Evolutionary conservation across 30 jellyfish, hydroid and myxozoan genomes (phyloP).

Genomic region (Hydractinia symbiolongicarpus): DNA sequence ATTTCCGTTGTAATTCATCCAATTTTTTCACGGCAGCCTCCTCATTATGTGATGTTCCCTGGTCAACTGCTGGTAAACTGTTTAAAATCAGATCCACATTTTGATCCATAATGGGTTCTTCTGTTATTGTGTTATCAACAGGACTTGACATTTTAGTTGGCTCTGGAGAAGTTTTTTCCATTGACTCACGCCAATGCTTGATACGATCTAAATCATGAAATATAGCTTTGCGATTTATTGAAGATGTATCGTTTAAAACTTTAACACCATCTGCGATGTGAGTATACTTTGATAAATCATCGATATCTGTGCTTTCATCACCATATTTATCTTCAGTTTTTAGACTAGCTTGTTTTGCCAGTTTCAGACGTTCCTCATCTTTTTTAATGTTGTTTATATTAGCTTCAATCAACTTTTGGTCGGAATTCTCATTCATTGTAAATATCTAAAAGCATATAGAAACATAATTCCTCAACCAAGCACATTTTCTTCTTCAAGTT

Average conservation of each 20-base stretch:
- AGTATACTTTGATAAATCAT: slow-evolving; percentile 18
- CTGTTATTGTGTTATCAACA: not conserved
- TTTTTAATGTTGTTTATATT: not conserved
- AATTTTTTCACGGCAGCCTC: slow-evolving; percentile 7
- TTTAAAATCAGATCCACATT: slow-evolving; percentile 9
- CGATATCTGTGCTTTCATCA: not conserved
- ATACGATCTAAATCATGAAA: slow-evolving; percentile 38
- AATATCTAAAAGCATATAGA: no score
- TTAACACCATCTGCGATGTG: slow-evolving; percentile 33
- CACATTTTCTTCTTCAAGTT: no score
- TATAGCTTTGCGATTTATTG: slow-evolving; percentile 28
- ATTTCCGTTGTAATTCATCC: not conserved
- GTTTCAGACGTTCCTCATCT: slow-evolving; percentile 3
- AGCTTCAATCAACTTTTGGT: not conserved
- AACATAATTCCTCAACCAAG: no score
- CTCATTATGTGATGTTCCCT: not conserved
- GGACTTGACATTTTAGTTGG: not conserved
- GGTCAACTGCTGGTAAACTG: slow-evolving; percentile 3
- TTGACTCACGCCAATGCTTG: slow-evolving; percentile 8
- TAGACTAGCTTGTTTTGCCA: not conserved
- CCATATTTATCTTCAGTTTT: not conserved
- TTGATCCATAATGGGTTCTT: slow-evolving; percentile 15
- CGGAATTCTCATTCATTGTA: no score
- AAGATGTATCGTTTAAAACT: slow-evolving; percentile 25
- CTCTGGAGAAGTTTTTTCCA: not conserved